Percentiles rank a stretch among this genome's conserved stretches.
These are phyloP conservation scores for Rhinoptilus africanus DNA, from an alignment of 2,113 vertebrate species.

Conservation along the genomic window DNA sequence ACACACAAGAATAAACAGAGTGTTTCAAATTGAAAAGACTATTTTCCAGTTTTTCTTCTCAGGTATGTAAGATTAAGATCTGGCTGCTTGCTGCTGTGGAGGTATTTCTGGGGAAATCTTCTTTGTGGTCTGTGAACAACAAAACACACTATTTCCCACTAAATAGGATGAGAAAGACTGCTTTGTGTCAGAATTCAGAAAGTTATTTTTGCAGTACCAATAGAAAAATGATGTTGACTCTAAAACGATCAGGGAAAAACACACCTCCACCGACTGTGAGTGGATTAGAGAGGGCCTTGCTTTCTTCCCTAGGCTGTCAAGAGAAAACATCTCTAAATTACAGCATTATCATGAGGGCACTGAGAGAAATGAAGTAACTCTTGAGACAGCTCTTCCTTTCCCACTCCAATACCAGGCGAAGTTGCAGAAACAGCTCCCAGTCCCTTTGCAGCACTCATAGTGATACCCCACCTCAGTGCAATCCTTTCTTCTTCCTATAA, in stretches of 20 bases:
- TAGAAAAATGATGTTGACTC: background rate
- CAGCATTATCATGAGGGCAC: too few species aligned
- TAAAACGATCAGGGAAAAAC: background rate
- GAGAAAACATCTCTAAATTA: background rate
- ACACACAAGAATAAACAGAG: background rate
- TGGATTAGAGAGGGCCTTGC: background rate
- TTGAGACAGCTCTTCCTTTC: background rate
- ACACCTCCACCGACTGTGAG: background rate
- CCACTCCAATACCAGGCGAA: background rate
- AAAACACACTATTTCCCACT: background rate
- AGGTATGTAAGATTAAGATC: background rate
- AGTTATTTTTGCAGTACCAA: background rate
- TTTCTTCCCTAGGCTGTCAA: background rate
- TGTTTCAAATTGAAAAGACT: background rate
- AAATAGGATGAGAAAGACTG: background rate
- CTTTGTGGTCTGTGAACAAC: background rate
- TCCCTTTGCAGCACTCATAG: background rate
- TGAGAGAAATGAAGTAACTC: background rate
- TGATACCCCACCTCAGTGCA: background rate
- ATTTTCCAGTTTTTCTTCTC: background rate
- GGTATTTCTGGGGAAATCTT: background rate
- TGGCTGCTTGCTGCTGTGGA: background rate
- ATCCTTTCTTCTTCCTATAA: background rate
- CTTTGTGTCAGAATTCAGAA: background rate
- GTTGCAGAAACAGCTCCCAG: background rate